Evolutionary conservation across 2,888 invertebrate genomes (phyloP), one percentile per base, ranked within the genome.

Genomic region (Caenorhabditis plicata): DNA sequence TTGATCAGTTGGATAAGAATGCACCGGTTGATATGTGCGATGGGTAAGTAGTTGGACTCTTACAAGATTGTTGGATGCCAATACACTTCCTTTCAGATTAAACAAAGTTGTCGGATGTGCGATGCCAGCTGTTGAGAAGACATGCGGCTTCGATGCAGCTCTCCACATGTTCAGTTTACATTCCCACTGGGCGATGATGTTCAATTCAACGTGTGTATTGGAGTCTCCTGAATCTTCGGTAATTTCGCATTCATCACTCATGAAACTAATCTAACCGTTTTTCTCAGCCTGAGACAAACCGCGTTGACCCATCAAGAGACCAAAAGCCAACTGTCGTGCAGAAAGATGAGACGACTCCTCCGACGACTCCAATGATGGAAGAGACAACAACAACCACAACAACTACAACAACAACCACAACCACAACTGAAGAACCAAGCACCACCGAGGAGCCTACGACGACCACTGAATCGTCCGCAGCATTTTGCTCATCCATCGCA

Each of bases 91-190:
- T 50, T 71, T 38, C 52, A 73, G 70, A 40, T 41, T 75, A 22
- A 66, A 74, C 44, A 36, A 50, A 1, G 61, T 75, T n/a, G 54
- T 76, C 29, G 33, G 51, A 19, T 77, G 77, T 50, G 43, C 70
- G 1, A 41, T 69, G 5, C 31, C 31, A 3, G 60, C 55, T 9
- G 57, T 77, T 15, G 71, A 71, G 39, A 46, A 50, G 32, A 15
- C 60, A 15, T 78, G 78, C 44, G 78, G 78, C 5, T 71, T 64
- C 40, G 78, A 78, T 32, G 74, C 77, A n/a, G 58, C 77, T 22
- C 54, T 76, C 22, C 78, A 77, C 54, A 69, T 76, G 17, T 77
- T 71, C 57, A 71, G 71, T 47, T 38, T 71, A 9, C 74, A 76
- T 47, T 58, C 58, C 33, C 68, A 66, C 20, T 76, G 75, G 75